Conservation (phyloP, 2,797 vertebrate species). For the Danio albolineatus region DNA sequence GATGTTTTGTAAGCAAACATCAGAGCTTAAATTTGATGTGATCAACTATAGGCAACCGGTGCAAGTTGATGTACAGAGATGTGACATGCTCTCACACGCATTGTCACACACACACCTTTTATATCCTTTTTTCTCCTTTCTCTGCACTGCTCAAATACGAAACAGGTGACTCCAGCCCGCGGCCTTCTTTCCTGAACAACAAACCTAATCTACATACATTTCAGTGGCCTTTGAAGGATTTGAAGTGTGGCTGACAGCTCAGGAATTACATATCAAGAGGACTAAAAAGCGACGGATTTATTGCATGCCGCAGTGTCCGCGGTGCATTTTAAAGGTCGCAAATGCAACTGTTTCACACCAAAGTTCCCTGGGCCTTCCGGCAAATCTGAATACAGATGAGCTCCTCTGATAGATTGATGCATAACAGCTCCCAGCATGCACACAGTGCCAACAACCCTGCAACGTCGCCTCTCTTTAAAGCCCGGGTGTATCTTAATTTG, state of each 20-base stretch:
- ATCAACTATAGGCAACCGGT: no score
- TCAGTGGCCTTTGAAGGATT: constrained; percentile 59
- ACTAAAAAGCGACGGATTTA: constrained; percentile 78
- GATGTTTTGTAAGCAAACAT: no score
- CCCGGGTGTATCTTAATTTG: constrained; percentile 53
- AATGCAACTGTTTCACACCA: constrained; percentile 54
- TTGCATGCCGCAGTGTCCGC: constrained; percentile 71
- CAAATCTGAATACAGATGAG: constrained; percentile 80
- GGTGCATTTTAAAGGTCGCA: constrained; percentile 74
- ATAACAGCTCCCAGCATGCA: constrained; percentile 78
- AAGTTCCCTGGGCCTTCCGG: constrained; percentile 37
- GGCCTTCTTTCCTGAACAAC: constrained; percentile 48
- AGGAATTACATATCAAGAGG: constrained; percentile 74
- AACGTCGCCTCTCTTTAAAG: constrained; percentile 70
- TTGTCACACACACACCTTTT: no score
- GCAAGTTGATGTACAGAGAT: no score
- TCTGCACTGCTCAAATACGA: neutral
- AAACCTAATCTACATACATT: constrained; percentile 74
- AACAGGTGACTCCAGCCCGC: constrained; percentile 13
- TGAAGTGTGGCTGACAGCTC: constrained; percentile 60
- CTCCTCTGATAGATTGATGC: constrained; percentile 81
- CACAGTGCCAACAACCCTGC: constrained; percentile 65
- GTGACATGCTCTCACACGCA: no score
- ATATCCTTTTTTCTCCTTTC: neutral
- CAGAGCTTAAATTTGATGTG: no score